Evolutionary conservation across 2,113 vertebrate genomes (phyloP), one percentile per base, ranked within the genome.

Genomic region (Limanda limanda): DNA sequence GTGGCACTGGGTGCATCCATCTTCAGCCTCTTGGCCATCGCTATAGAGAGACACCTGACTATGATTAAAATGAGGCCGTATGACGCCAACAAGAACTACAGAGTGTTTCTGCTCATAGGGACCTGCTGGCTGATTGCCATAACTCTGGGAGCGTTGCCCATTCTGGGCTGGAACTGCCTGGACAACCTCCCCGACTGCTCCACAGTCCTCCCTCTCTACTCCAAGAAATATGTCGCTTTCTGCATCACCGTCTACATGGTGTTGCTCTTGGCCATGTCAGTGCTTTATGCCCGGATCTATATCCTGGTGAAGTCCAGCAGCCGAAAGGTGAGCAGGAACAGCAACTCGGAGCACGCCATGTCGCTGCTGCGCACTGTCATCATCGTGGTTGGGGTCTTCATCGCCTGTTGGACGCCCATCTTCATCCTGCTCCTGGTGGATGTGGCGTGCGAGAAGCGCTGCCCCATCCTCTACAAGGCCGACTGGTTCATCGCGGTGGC

Each of bases 51-150:
- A 54, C 96, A 99, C 91, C 91, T 99, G 89, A 99, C 98, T 10
- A 99, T 99, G 98, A 96, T 99, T 86, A 98, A 98, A 94, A 99
- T 99, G 98, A 95, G 97, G 86, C 97, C 97, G 2, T 99, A 99
- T 0, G 95, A 98, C 0, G 94, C 95, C 20, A 98, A 95, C 87
- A 98, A 98, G 91, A 98, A 96, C 66, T 95, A 98, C 92, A 93
- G 97, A 5, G 98, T 99, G 37, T 98, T 98, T 60, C 94, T 99
- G 9, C 95, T 99, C 18, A 98, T 99, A 55, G 98, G 97, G 45
- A 93, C 94, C 2, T 99, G 97, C 86, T 99, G 98, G 97, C 86
- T 99, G 42, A 95, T 98, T 10, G 96, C 97, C 0, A 60, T 97
- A 68, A 94, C 92, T 3, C 89, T 99, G 69, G 98, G 97, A 25